A percentile compares a stretch with the other conserved stretches of the same genome.
phyloP scores from a whole-genome alignment of 2,888 invertebrate genomes.

The Machimus atricapillus region DNA sequence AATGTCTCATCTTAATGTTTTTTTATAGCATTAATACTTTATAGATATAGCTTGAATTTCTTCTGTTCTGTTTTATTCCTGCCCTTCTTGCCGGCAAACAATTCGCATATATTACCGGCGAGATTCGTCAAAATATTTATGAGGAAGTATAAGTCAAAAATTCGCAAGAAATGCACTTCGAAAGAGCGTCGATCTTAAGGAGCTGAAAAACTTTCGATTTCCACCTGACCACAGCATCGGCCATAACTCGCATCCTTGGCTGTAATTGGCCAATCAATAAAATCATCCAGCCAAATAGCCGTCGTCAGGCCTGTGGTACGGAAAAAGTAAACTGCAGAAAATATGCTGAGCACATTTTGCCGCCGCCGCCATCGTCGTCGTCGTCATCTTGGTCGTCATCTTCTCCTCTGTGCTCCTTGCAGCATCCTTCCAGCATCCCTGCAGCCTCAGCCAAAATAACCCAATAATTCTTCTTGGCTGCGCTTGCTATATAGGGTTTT shows the following conservation, averaged over 20 bases:
- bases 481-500: background rate
- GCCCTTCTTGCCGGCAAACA: background rate
- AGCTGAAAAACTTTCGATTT: background rate
- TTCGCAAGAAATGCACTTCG: background rate
- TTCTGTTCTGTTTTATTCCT: background rate
- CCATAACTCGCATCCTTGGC: background rate
- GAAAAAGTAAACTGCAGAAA: constrained; percentile 28
- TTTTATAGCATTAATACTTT: too few species aligned
- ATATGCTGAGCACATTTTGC: constrained; percentile 33
- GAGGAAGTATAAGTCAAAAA: background rate
- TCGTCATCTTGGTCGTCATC: background rate
- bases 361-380: background rate
- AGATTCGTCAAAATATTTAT: background rate
- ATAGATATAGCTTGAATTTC: background rate
- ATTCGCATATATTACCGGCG: background rate
- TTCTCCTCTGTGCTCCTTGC: background rate
- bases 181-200: background rate
- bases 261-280: constrained; percentile 21
- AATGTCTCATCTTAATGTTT: too few species aligned
- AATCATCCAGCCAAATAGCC: background rate
- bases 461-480: background rate
- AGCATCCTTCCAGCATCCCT: background rate
- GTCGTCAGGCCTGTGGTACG: background rate
- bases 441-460: constrained; percentile 4
- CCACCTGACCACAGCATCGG: background rate